A percentile compares a stretch with the other conserved stretches of the same genome.
Conservation (phyloP, 1,140 invertebrate genomes). For the Dreissena polymorpha region DNA sequence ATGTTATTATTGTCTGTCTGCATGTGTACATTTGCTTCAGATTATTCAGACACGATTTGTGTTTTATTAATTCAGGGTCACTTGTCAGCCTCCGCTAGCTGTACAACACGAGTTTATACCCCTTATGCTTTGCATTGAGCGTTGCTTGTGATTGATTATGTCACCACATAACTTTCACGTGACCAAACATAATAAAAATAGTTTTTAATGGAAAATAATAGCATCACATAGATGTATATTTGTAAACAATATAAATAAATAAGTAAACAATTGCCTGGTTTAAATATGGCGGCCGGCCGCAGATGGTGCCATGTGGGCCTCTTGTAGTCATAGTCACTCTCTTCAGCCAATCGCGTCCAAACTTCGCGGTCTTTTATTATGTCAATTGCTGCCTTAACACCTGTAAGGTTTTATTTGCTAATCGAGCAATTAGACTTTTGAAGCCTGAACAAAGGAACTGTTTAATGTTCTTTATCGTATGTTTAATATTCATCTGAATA, state of each 20-base stretch:
- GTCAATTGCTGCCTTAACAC: constrained; percentile 40
- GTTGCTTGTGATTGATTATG: too few species aligned
- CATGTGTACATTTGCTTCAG: too few species aligned
- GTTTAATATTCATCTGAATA: background rate
- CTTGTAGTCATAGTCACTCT: constrained; percentile 53
- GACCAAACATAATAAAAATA: too few species aligned
- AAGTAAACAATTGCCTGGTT: constrained; percentile 1
- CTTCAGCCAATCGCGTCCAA: constrained; percentile 31
- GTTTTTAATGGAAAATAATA: too few species aligned
- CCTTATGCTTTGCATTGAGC: too few species aligned
- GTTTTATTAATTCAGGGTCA: too few species aligned
- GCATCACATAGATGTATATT: too few species aligned
- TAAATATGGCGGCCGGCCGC: background rate
- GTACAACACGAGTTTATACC: too few species aligned
- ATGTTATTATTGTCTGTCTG: too few species aligned
- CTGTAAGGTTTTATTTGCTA: background rate
- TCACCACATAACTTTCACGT: too few species aligned
- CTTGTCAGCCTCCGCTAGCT: too few species aligned
- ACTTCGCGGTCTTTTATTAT: constrained; percentile 38
- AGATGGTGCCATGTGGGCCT: constrained; percentile 31
- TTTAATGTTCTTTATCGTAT: background rate
- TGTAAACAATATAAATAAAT: background rate
- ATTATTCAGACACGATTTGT: too few species aligned
- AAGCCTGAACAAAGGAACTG: background rate
- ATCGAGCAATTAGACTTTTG: background rate